Evolutionary conservation across 1,140 invertebrate genomes (phyloP), one percentile per base, ranked within the genome.

Genomic region (Drosophila mojavensis): DNA sequence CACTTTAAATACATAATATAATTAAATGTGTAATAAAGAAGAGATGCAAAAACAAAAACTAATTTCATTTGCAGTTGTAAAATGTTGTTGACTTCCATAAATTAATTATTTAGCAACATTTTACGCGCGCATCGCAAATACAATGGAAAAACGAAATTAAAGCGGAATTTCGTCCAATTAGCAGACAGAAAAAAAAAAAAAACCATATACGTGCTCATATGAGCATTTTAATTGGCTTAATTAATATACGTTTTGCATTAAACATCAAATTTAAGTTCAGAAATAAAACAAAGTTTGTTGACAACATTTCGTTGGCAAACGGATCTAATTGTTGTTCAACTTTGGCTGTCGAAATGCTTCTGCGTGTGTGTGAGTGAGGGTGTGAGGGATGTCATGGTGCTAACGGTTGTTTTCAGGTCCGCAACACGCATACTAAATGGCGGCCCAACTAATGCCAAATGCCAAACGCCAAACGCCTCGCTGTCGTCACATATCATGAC

Each of bases 401-500:
- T 78, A 75, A 54, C 56, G 28, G 51, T 51, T 64, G 20, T 60
- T 68, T 68, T 60, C 45, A 39, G 62, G 41, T 55, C 5, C 51
- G 63, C 69, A 53, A 54, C 65, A 67, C 50, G 66, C 67, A 79
- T 60, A 88, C 72, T 77, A 67, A 79, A 76, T 77, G 6, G 20
- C 9, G 9, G 11, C 1, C 15, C 48, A 13, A 47, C 43, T 47
- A 47, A 28, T 26, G 55, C 54, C 67, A 82, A 51, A 66, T 50
- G 56, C 68, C 62, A 53, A 61, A 41, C 55, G 30, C 54, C 58
- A 79, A 76, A 63, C 58, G 50, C 53, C 33, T 60, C 43, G 79
- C 79, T 86, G 76, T 79, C 76, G 77, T 77, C 80, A 77, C 68
- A 66, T 79, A 79, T 82, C 82, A 82, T 79, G 82, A 48, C 56